Conservation (phyloP, 2,797 vertebrate species). For the Gambusia yucatana region DNA sequence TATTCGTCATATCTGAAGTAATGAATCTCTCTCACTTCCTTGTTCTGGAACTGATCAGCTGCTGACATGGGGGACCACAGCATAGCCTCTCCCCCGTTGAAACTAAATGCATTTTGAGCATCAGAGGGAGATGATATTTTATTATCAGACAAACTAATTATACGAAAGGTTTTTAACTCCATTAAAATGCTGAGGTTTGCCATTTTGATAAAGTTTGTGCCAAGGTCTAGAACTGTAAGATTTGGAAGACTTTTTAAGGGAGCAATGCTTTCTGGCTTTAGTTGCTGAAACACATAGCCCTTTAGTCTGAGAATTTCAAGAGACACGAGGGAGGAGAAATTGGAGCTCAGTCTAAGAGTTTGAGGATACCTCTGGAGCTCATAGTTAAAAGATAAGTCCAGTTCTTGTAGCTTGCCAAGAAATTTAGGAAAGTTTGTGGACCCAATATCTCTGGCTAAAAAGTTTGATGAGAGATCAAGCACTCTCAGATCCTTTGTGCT, state of each 20-base stretch:
- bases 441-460: conserved; percentile 85
- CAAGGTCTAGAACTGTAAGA: conserved; percentile 90
- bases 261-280: conserved; percentile 73
- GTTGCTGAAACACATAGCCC: conserved; percentile 91
- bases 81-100: conserved; percentile 27
- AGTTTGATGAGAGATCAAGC: conserved; percentile 93
- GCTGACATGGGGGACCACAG: conserved; percentile 73
- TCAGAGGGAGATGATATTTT: conserved; percentile 91
- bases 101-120: conserved; percentile 50
- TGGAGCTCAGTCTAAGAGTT: conserved; percentile 77
- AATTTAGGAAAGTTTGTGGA: conserved; percentile 81
- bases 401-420: conserved; percentile 82
- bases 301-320: conserved; percentile 85
- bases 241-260: conserved; percentile 80
- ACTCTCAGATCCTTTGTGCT: conserved; percentile 78
- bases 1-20: conserved; percentile 94
- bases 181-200: conserved; percentile 84
- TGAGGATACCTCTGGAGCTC: conserved; percentile 85
- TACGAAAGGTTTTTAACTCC: conserved; percentile 82
- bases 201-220: conserved; percentile 95
- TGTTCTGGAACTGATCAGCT: conserved; percentile 61
- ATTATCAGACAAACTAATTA: conserved; percentile 91
- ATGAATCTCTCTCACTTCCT: conserved; percentile 83
- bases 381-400: conserved; percentile 96
- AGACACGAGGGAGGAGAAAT: conserved; percentile 83